Evolutionary conservation across 2,888 invertebrate species (phyloP), one percentile per base, ranked within the genome.

Genomic region (Tricholauxania praeusta): DNA sequence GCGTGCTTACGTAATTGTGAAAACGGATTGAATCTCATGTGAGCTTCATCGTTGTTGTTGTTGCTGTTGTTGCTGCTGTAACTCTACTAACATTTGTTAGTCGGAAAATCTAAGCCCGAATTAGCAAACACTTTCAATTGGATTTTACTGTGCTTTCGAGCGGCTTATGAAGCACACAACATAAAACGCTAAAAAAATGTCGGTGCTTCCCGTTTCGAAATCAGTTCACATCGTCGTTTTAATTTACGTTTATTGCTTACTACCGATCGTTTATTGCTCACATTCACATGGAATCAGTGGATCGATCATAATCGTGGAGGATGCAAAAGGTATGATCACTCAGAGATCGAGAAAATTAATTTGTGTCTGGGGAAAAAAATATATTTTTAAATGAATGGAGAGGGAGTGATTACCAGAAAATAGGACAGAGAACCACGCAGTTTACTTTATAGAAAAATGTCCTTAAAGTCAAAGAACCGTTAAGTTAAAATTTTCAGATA

Each of bases 281-380:
- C 74, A 76, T 28, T 67, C 72, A 32, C 81, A 81, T 74, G 80
- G 80, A 77, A 77, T 83, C 53, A 81, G 83, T 75, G 87, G 87
- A 79, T 87, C 87, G 39, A 88, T 88, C 65, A 87, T 88, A 59
- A 84, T 87, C 76, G 87, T 88, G 72, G 88, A 88, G 78, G 88
- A 88, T 85, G 87, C 87, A 17, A 88, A 88, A 86, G 87, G 88
- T 87, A 83, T 10, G 39, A 1, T 39, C 39, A 39, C 4, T 39
- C 39, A 39, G 39, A 39, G 10, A 1, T 39, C 39, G 39, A 8
- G 39, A 39, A 39, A 7, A 39, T 7, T 8, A 39, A 39, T 8
- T 39, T 39, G 39, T 39, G 39, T 39, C 39, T 39, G 10, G 2
- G 6, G 8, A 39, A 39, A 39, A 39, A 39, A 39, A 39, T 8